These are phyloP conservation scores for Oreochromis niloticus DNA, from an alignment of 2,113 vertebrate species.

Conservation along the genomic window DNA sequence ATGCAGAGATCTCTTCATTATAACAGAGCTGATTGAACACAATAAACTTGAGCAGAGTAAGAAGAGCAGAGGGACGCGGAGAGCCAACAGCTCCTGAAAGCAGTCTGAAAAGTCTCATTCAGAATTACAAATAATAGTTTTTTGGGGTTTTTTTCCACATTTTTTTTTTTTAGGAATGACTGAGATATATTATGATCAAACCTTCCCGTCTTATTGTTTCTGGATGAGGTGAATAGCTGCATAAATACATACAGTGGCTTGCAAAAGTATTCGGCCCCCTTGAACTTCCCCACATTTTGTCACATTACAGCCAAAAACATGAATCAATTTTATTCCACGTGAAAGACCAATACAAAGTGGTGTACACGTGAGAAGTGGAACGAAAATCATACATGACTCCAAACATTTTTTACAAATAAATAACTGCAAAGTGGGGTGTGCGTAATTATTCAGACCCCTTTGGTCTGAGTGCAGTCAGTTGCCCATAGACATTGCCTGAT, in stretches of 20 bases:
- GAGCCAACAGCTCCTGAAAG: not conserved
- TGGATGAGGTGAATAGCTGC: not conserved
- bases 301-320: too few relatives aligned
- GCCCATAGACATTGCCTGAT: too few relatives aligned
- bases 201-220: not conserved
- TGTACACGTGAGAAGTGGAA: too few relatives aligned
- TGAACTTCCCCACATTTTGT: too few relatives aligned
- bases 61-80: not conserved
- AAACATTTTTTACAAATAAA: too few relatives aligned
- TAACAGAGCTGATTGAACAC: not conserved
- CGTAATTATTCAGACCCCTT: too few relatives aligned
- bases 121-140: not conserved
- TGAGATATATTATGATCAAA: not conserved
- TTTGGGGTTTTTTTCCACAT: not conserved
- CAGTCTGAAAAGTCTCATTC: not conserved
- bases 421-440: too few relatives aligned
- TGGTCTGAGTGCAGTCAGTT: too few relatives aligned
- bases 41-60: not conserved
- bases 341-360: too few relatives aligned
- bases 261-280: too few relatives aligned
- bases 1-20: constrained; percentile 51
- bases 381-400: too few relatives aligned
- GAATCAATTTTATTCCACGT: too few relatives aligned
- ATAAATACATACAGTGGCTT: not conserved
- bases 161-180: not conserved